Base-by-base conservation (phyloP, 2,888 invertebrate species). In the Pammene aurita region DNA sequence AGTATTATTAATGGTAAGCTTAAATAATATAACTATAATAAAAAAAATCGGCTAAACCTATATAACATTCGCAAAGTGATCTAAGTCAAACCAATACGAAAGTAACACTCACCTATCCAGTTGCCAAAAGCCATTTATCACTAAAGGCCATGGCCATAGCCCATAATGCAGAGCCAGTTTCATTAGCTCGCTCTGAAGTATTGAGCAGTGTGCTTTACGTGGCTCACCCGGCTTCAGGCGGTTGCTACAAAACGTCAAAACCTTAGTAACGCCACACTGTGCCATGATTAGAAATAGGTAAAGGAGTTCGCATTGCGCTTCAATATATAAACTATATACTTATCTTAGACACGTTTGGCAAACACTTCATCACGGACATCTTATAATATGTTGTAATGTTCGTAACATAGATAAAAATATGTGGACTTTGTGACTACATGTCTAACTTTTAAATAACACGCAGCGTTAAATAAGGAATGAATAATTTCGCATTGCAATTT, bases 171-270 rank as follows among this genome's bases (percentile, higher is more conserved):
- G 78, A 75, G 79, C 76, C 75, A 26, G 79, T 80, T 79, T 78
- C 76, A 77, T 76, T 76, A 75, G 75, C 74, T 77, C 76, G 78
- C 76, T 81, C 72, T 76, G 77, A 76, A 78, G 79, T 77, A 78
- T 75, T 77, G 77, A 56, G 79, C 80, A 78, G 76, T 76, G 73
- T 79, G 73, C 77, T 67, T 70, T 71, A 78, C 74, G 77, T 66
- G 66, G 67, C 72, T 90, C 89, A 90, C 77, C 88, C 90, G 78
- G 89, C 89, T 76, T 88, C 90, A 78, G 88, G 81, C 76, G 86
- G 77, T 78, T 74, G 89, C 90, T 90, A 90, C 86, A 90, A 90
- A 89, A 90, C 80, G 84, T 85, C 88, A 89, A 89, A 80, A 85
- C 77, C 79, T 84, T 76, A 68, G 64, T 89, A 87, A 89, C 85